Percentiles rank a stretch among this genome's conserved stretches.
Conservation (phyloP, 2,888 invertebrate genomes). For the Sarcophaga rosellei region DNA sequence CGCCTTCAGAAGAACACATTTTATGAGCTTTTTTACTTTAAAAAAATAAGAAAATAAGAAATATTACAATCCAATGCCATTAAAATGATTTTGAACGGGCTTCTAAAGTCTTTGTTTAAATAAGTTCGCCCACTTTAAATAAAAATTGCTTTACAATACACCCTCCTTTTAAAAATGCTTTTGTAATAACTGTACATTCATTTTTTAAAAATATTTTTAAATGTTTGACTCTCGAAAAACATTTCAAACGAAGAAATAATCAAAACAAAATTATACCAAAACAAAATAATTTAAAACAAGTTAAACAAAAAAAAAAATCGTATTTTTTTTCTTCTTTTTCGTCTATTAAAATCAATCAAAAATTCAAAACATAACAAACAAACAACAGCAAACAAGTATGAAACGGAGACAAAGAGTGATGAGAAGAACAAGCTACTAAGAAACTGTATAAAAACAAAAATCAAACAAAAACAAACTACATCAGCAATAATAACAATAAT, state of each 20-base stretch:
- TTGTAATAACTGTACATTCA: slow-evolving; percentile 41
- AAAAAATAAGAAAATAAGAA: background rate
- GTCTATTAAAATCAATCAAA: slow-evolving; percentile 11
- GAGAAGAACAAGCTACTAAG: slow-evolving; percentile 2
- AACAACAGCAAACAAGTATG: background rate
- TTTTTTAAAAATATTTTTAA: slow-evolving; percentile 8
- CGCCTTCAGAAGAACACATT: no score
- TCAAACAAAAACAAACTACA: slow-evolving; percentile 14
- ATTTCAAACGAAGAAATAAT: slow-evolving; percentile 10
- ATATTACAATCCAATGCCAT: background rate
- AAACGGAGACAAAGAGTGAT: background rate
- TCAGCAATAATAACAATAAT: background rate
- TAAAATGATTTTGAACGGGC: background rate
- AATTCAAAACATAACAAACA: slow-evolving; percentile 31
- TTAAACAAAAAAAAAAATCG: background rate
- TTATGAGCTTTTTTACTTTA: background rate
- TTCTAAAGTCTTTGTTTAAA: background rate
- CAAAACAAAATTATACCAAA: slow-evolving; percentile 6
- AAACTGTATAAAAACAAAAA: slow-evolving; percentile 11
- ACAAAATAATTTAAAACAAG: slow-evolving; percentile 38
- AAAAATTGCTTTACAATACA: background rate
- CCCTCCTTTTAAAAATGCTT: background rate
- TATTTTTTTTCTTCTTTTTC: slow-evolving; percentile 2
- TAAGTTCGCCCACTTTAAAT: background rate
- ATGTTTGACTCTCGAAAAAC: slow-evolving; percentile 7